Evolutionary conservation across 2,113 vertebrate genomes (phyloP).

Genomic region (Chionis minor): DNA sequence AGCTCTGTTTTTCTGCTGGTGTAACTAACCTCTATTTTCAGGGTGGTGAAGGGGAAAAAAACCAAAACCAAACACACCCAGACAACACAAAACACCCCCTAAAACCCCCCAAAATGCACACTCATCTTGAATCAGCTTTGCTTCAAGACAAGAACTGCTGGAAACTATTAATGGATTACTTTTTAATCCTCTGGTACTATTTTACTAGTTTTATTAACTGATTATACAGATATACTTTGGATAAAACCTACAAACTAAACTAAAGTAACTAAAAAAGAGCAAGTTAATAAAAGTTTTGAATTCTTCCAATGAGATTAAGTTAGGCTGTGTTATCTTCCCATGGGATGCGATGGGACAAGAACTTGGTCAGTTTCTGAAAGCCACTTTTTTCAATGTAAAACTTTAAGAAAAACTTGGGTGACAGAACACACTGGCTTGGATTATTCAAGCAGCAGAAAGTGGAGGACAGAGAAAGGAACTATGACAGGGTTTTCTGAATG

Average conservation of each 20-base stretch:
- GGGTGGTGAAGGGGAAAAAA: background rate
- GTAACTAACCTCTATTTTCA: background rate
- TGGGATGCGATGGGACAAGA: background rate
- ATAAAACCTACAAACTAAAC: background rate
- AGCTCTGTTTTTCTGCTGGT: background rate
- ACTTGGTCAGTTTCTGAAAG: background rate
- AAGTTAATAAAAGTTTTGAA: background rate
- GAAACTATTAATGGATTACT: background rate
- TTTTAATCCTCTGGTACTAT: background rate
- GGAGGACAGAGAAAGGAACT: background rate
- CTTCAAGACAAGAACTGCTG: background rate
- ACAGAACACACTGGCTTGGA: background rate
- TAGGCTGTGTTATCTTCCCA: background rate
- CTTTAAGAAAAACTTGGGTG: background rate
- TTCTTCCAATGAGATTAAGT: background rate
- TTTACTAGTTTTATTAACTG: background rate
- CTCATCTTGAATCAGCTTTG: background rate
- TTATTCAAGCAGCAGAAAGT: background rate
- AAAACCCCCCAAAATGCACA: background rate
- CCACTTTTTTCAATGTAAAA: background rate
- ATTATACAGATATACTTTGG: background rate
- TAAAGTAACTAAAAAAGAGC: background rate
- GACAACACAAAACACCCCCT: background rate
- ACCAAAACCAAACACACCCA: background rate
- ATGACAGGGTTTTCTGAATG: background rate